Evolutionary conservation across 2,797 vertebrate species (phyloP).

Genomic region (Zenarchopterus dispar): DNA sequence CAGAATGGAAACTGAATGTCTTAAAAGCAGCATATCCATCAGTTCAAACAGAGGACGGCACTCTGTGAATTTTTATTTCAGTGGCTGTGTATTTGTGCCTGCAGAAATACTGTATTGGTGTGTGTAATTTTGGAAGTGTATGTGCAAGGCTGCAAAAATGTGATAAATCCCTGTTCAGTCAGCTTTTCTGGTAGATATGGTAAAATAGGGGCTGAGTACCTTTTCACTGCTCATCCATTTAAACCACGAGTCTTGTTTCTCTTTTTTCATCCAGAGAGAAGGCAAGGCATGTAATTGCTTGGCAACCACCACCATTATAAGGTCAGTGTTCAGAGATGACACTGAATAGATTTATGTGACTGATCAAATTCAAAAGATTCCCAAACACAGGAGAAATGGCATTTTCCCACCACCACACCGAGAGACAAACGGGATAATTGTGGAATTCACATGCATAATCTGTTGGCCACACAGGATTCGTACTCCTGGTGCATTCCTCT

Average conservation of each 20-base stretch:
- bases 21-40: slow-evolving; percentile 58
- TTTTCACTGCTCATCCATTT: slow-evolving; percentile 75
- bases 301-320: slow-evolving; percentile 80
- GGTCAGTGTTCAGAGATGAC: slow-evolving; percentile 73
- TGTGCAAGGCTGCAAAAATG: slow-evolving; percentile 66
- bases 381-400: slow-evolving; percentile 63
- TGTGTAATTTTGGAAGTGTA: slow-evolving; percentile 51
- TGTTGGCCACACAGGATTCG: slow-evolving; percentile 25
- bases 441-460: slow-evolving; percentile 38
- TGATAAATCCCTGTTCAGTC: slow-evolving; percentile 73
- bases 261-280: slow-evolving; percentile 73
- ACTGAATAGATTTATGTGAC: slow-evolving; percentile 79
- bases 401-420: slow-evolving; percentile 45
- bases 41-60: slow-evolving; percentile 44
- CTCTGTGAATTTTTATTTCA: slow-evolving; percentile 33
- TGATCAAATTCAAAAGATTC: slow-evolving; percentile 78
- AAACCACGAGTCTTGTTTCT: slow-evolving; percentile 75
- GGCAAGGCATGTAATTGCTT: slow-evolving; percentile 79
- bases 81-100: slow-evolving; percentile 19
- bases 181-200: slow-evolving; percentile 71
- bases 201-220: slow-evolving; percentile 72
- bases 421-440: slow-evolving; percentile 46
- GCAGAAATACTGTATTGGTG: slow-evolving; percentile 35
- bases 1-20: slow-evolving; percentile 28
- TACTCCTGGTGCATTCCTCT: slow-evolving; percentile 39